These are phyloP conservation scores for Menidia menidia DNA, from an alignment of 2,797 vertebrate species.

Conservation along the genomic window DNA sequence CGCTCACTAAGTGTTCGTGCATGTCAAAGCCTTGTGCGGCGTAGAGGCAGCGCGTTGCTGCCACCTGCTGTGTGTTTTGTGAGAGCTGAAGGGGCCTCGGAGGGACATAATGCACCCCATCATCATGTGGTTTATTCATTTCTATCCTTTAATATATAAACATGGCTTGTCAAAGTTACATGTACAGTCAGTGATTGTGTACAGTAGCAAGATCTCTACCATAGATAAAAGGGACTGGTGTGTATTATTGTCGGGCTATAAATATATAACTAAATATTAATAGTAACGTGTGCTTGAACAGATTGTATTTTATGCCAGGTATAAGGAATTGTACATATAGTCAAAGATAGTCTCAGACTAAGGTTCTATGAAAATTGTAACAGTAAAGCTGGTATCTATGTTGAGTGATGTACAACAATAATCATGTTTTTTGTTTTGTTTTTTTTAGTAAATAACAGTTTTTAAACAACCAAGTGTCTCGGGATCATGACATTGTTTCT, in stretches of 20 bases:
- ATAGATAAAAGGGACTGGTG: slow-evolving; percentile 21
- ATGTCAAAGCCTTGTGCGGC: background rate
- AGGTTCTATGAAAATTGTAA: slow-evolving; percentile 19
- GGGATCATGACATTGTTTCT: background rate
- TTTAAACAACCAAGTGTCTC: background rate
- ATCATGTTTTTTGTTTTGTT: background rate
- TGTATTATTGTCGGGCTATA: slow-evolving; percentile 17
- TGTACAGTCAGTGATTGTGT: slow-evolving; percentile 63
- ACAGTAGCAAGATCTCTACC: slow-evolving; percentile 43
- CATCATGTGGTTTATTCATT: background rate
- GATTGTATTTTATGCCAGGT: slow-evolving; percentile 26
- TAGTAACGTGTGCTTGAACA: slow-evolving; percentile 34
- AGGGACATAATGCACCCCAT: background rate
- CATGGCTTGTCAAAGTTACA: slow-evolving; percentile 16
- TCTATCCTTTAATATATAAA: slow-evolving; percentile 16
- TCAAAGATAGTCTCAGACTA: slow-evolving; percentile 11
- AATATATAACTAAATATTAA: slow-evolving; percentile 40
- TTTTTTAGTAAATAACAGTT: too few species aligned
- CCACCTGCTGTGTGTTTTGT: slow-evolving; percentile 69
- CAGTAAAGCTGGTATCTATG: background rate
- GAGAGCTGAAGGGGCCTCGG: slow-evolving; percentile 16
- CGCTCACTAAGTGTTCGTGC: slow-evolving; percentile 21
- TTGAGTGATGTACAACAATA: background rate
- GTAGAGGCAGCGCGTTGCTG: slow-evolving; percentile 55
- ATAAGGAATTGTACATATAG: slow-evolving; percentile 55